Base-by-base conservation (phyloP, 2,113 vertebrate genomes). In the Thamnophis sirtalis region DNA sequence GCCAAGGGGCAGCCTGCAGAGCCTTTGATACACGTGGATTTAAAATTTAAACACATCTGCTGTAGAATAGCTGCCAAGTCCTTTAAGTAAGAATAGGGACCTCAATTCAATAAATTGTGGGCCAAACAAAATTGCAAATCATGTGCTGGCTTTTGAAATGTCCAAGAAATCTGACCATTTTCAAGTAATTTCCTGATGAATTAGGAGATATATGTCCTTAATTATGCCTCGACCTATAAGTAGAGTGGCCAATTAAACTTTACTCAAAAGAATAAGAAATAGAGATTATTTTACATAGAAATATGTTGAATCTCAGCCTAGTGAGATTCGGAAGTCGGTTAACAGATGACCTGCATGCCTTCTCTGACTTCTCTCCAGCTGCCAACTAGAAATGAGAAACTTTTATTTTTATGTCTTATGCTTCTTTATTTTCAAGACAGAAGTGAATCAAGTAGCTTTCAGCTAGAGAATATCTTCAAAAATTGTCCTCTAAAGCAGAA, bases 41-140 rank as follows among this genome's bases (percentile, higher is more conserved):
- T 54, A 50, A 80, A 92, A 49, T 58, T 54, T 38, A 80, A 92
- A 38, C 73, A 50, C 89, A 86, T 48, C 86, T 43, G 22, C 48
- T 73, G 13, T 53, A 28, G 33, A 84, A 58, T 53, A 84, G 54
- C 89, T 43, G 80, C 80, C 90, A 92, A 86, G 73, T 48, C 2
- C 48, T 84, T 88, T 51, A 26, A 88, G 80, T 60, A 48, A 85
- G 84, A 90, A n/a, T 89, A 73, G 73, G 43, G 13, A 84, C 10
- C 22, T 49, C 26, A 55, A 4, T 53, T 58, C 26, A 38, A 89
- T 22, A 54, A 50, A 1, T 13, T 50, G 22, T 10, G 26, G 68
- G 48, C 88, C 43, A 88, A 92, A 60, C 80, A 87, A 80, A 91
- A 86, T 87, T 49, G 28, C 73, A 91, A 89, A 55, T 85, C 38